Evolutionary conservation across 2,888 invertebrate genomes (phyloP).

Genomic region (Acleris emargana): DNA sequence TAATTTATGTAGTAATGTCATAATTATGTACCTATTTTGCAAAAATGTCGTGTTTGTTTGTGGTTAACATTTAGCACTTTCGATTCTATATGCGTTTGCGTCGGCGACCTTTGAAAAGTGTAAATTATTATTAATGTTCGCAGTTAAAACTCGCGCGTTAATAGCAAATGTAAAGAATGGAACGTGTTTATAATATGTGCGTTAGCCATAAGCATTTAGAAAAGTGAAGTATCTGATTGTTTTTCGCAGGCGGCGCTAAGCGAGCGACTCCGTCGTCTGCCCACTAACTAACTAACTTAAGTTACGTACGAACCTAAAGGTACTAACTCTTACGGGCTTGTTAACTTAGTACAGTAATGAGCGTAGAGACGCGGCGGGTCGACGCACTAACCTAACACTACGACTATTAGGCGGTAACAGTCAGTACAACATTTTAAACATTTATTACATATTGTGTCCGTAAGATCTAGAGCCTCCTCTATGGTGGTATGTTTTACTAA

Average conservation of each 20-base stretch:
- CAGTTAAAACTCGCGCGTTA: background rate
- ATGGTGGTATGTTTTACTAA: conserved; percentile 5
- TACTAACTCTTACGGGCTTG: conserved; percentile 73
- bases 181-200: conserved; percentile 6
- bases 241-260: conserved; percentile 81
- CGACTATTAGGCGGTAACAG: background rate
- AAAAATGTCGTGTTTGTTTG: background rate
- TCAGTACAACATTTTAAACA: conserved; percentile 6
- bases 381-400: background rate
- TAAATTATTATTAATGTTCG: too few relatives aligned
- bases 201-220: conserved; percentile 22
- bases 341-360: conserved; percentile 59
- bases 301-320: conserved; percentile 73
- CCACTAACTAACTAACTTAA: conserved; percentile 70
- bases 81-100: conserved; percentile 5
- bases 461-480: background rate
- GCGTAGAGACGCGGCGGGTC: too few relatives aligned
- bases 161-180: conserved; percentile 9
- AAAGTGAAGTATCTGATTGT: conserved; percentile 70
- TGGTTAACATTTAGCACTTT: background rate
- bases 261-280: conserved; percentile 59
- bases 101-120: background rate
- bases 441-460: background rate
- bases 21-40: conserved; percentile 39
- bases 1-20: conserved; percentile 3